Evolutionary conservation across 1,140 invertebrate species (phyloP).

Genomic region (Tenebrio molitor): DNA sequence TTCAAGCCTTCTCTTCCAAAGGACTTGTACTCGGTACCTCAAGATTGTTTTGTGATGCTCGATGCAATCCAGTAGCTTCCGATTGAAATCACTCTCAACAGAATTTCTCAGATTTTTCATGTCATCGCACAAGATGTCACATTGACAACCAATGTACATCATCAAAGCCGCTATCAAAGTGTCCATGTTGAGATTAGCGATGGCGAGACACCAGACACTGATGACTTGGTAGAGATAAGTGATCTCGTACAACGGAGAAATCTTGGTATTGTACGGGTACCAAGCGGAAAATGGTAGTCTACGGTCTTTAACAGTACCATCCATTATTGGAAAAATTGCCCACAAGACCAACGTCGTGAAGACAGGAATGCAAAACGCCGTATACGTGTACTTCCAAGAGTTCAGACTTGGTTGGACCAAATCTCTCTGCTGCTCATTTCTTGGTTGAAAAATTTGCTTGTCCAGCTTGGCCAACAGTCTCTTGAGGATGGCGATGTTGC

Average conservation of each 20-base stretch:
- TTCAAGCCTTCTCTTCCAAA: neutral
- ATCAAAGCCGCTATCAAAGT: neutral
- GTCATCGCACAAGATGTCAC: constrained; percentile 4
- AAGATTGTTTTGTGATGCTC: neutral
- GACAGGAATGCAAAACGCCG: neutral
- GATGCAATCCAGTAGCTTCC: neutral
- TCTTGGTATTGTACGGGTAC: neutral
- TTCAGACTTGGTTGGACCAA: neutral
- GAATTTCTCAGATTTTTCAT: neutral
- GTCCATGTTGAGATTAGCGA: neutral
- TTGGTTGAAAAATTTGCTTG: neutral
- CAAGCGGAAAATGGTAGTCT: neutral
- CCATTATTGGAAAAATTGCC: neutral
- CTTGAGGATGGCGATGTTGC: neutral
- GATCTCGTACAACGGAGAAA: neutral
- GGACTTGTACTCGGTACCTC: neutral
- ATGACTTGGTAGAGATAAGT: neutral
- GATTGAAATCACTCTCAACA: neutral
- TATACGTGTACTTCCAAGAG: neutral
- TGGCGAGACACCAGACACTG: neutral
- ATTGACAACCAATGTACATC: neutral
- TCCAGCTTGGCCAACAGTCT: neutral
- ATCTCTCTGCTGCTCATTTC: neutral
- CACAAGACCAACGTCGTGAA: neutral
- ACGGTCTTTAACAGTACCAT: neutral